A percentile compares a stretch with the other conserved stretches of the same genome.
These are phyloP conservation scores for Clivina fossor DNA, from an alignment of 2,888 invertebrate genomes.

Conservation along the genomic window DNA sequence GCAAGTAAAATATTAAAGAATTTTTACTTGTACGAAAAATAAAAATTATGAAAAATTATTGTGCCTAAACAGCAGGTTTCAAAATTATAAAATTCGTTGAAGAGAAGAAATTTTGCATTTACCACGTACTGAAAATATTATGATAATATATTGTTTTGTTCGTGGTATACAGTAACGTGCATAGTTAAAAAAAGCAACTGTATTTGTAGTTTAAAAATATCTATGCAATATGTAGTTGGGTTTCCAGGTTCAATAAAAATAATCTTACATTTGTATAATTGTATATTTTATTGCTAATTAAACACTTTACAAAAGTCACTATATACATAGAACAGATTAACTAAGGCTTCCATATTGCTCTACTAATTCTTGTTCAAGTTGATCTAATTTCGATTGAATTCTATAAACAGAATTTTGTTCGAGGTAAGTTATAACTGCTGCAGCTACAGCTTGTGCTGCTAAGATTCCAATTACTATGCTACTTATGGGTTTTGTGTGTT, in stretches of 20 bases:
- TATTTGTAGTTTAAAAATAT: slow-evolving; percentile 29
- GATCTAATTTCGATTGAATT: slow-evolving; percentile 52
- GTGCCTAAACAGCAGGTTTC: slow-evolving; percentile 33
- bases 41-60: slow-evolving; percentile 23
- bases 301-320: slow-evolving; percentile 16
- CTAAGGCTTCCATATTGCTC: slow-evolving; percentile 13
- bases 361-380: slow-evolving; percentile 50
- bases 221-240: slow-evolving; percentile 45
- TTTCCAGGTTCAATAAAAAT: slow-evolving; percentile 47
- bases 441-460: slow-evolving; percentile 57
- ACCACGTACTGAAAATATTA: slow-evolving; percentile 21
- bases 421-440: slow-evolving; percentile 62
- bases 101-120: slow-evolving; percentile 22
- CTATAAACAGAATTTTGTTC: slow-evolving; percentile 59
- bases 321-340: slow-evolving; percentile 2
- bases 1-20: slow-evolving; percentile 27
- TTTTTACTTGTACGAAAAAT: too few relatives aligned
- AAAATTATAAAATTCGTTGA: slow-evolving; percentile 22
- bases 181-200: slow-evolving; percentile 24
- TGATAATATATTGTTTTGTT: too few relatives aligned
- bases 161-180: slow-evolving; percentile 27
- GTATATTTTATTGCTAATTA: slow-evolving; percentile 32
- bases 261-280: slow-evolving; percentile 35
- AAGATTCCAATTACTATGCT: slow-evolving; percentile 56
- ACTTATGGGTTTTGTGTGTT: slow-evolving; percentile 58